Evolutionary conservation across 2,888 invertebrate species (phyloP).

Genomic region (Lycocerus yunnanus): DNA sequence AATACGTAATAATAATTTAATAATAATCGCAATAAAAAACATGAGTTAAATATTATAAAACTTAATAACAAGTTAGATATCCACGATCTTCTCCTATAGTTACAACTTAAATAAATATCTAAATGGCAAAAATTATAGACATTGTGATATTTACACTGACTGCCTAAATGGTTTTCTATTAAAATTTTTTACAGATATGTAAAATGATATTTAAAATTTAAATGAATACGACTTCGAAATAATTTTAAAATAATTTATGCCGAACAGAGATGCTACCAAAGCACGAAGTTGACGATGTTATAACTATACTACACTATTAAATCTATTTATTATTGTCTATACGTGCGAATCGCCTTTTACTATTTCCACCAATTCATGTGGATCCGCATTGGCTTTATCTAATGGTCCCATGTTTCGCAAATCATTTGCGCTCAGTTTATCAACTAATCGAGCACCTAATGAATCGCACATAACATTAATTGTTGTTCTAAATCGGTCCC

Average conservation of each 20-base stretch:
- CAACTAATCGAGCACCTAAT: slow-evolving; percentile 89
- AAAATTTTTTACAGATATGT: neutral
- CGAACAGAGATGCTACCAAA: neutral
- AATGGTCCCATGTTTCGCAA: slow-evolving; percentile 56
- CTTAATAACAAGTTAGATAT: slow-evolving; percentile 14
- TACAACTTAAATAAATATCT: slow-evolving; percentile 17
- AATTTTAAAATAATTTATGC: neutral
- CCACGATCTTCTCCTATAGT: slow-evolving; percentile 4
- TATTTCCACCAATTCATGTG: slow-evolving; percentile 69
- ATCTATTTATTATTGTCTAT: slow-evolving; percentile 20
- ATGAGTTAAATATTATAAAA: slow-evolving; percentile 19
- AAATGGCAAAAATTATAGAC: slow-evolving; percentile 9
- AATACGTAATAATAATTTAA: slow-evolving; percentile 3
- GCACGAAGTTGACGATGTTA: neutral
- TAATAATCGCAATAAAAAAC: slow-evolving; percentile 13
- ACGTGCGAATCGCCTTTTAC: slow-evolving; percentile 46
- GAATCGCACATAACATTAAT: slow-evolving; percentile 97
- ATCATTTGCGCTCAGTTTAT: slow-evolving; percentile 80
- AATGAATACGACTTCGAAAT: neutral
- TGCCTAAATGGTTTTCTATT: neutral
- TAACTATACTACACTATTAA: neutral
- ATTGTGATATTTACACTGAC: slow-evolving; percentile 26
- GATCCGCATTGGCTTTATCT: slow-evolving; percentile 58
- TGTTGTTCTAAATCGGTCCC: slow-evolving; percentile 85
- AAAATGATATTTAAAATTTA: neutral